Base-by-base conservation (phyloP, 2,113 vertebrate genomes). In the Acinonyx jubatus region DNA sequence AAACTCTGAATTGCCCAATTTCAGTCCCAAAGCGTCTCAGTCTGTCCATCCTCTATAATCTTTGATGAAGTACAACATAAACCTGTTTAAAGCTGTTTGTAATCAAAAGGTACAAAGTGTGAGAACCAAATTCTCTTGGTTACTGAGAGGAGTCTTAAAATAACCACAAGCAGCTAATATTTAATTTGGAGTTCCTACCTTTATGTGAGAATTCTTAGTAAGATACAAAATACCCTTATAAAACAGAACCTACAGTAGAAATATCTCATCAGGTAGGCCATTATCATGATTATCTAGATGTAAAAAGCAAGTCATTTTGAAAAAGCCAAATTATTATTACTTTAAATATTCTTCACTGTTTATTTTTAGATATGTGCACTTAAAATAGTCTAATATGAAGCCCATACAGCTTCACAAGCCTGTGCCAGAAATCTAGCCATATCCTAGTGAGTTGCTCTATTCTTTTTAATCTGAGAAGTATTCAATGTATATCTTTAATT, bases 21-120 rank as follows among this genome's bases (percentile, higher is more conserved):
- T 89, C 63, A 68, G 80, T 69, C 45, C 73, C 80, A 41, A 33
- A 31, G 68, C 27, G 27, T 92, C 85, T 91, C 95, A 65, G 52
- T 61, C 31, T 31, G 84, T 68, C 0, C 0, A 76, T n/a, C 63
- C 92, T 84, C 89, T 90, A 3, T 74, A 81, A 95, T 94, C 96
- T 97, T 83, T 96, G 38, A 92, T 82, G 41, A 88, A 94, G 92
- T 48, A 97, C 95, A 96, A 76, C 80, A 45, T 33, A 97, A 94
- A 96, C 97, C 95, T 93, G 74, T 86, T 96, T 83, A 95, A 91
- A 96, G 95, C 66, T 87, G 80, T 96, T 96, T 92, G 74, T 31
- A 91, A 80, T 94, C 83, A 66, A 95, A 97, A 97, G 95, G 97
- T 94, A 98, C 98, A 98, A 82, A 98, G 41, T 93, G 94, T 98